Evolutionary conservation across 2,888 invertebrate genomes (phyloP), one percentile per base, ranked within the genome.

Genomic region (Lasioglossum oenotherae): DNA sequence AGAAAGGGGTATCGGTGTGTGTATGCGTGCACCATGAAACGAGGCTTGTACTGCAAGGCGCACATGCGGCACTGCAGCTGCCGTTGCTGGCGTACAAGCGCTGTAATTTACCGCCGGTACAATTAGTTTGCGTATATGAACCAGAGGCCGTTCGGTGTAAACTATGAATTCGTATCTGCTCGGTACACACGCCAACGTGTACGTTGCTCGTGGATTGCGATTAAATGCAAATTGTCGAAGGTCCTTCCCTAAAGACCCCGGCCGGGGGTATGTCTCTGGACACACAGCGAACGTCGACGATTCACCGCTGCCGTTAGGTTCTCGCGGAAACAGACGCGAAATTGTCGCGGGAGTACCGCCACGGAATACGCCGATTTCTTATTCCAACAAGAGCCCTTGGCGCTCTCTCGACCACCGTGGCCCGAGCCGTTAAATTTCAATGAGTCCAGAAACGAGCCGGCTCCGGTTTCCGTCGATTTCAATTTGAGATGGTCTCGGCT

Each of bases 81-180:
- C 90, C 89, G 89, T 90, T 92, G 92, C 88, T 80, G 89, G 88
- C 87, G 87, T 90, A 92, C 92, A 92, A 90, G 91, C 91, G 87
- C 89, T 86, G 90, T 92, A 92, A 93, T 93, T 93, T 93, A 93
- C 91, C 92, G 91, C 87, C 88, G 87, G 87, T 89, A 91, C 91
- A 92, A 92, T 92, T 93, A 93, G 92, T 92, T 92, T 92, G 91
- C 89, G 91, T 91, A 92, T 91, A 91, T 92, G 92, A 92, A 91
- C 88, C 91, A 88, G 91, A 85, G 87, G 87, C 88, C 85, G 88
- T 87, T 88, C 88, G 90, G 88, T 91, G 92, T 92, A 91, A 93
- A 92, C 93, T 91, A 91, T 92, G 91, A 92, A 93, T 92, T 92
- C 92, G 90, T 92, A 92, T 92, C 91, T 90, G 90, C 88, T 81